Conservation (phyloP, 2,113 vertebrate genomes). For the Lagopus muta region DNA sequence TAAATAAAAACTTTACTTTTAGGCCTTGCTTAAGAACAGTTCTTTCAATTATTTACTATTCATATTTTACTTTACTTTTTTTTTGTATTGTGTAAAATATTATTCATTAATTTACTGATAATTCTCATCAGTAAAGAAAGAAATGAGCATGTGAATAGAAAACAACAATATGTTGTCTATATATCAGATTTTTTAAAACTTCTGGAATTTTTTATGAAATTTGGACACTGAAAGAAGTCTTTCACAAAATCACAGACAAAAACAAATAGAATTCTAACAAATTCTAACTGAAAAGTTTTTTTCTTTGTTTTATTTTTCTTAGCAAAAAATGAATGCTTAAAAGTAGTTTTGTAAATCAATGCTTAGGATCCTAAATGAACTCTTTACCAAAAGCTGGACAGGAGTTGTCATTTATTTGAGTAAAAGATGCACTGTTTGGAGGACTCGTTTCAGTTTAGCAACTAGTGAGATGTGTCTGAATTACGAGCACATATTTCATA, state of each 20-base stretch:
- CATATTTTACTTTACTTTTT: neutral
- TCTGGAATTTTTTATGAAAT: neutral
- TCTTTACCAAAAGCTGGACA: neutral
- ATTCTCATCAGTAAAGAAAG: neutral
- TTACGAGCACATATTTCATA: neutral
- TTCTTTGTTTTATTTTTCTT: neutral
- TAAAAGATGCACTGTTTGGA: neutral
- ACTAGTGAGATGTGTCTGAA: neutral
- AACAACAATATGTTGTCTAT: neutral
- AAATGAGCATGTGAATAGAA: neutral
- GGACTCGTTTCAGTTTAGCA: neutral
- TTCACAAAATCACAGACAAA: neutral
- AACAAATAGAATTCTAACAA: neutral
- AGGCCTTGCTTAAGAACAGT: neutral
- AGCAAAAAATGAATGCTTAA: neutral
- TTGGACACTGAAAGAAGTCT: neutral
- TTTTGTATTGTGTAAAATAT: neutral
- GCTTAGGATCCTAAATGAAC: neutral
- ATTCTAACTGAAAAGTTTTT: neutral
- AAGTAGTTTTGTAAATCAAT: neutral
- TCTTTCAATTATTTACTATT: neutral
- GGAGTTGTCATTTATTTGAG: neutral
- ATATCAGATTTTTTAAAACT: neutral
- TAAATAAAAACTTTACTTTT: neutral
- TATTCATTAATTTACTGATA: conserved; percentile 30